Evolutionary conservation across 2,888 invertebrate species (phyloP).

Genomic region (Caradrina kadenii): DNA sequence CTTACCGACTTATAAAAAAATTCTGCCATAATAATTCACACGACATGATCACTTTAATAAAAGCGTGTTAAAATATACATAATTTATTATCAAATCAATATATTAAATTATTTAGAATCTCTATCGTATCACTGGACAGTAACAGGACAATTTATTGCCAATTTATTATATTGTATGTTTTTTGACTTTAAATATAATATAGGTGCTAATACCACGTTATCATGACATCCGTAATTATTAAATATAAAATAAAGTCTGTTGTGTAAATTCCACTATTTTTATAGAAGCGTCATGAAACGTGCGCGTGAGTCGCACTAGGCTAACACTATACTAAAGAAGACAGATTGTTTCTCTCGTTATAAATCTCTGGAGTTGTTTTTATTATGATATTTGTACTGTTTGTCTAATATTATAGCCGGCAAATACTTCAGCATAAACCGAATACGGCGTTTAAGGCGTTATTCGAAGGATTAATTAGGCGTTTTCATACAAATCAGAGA

Average conservation of each 20-base stretch:
- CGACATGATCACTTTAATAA: too few relatives aligned
- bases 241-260: background rate
- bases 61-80: background rate
- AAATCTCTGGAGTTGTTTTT: background rate
- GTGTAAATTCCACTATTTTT: background rate
- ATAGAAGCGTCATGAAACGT: background rate
- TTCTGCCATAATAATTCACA: too few relatives aligned
- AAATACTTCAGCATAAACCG: too few relatives aligned
- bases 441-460: too few relatives aligned
- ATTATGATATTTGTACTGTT: too few relatives aligned
- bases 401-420: too few relatives aligned
- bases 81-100: background rate
- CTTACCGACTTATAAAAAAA: too few relatives aligned
- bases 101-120: constrained; percentile 17
- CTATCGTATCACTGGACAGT: background rate
- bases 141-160: background rate
- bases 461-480: too few relatives aligned
- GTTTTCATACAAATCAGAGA: too few relatives aligned
- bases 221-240: background rate
- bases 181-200: constrained; percentile 11
- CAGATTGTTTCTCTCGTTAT: background rate
- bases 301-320: too few relatives aligned
- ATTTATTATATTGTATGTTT: constrained; percentile 2
- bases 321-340: background rate
- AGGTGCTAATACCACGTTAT: constrained; percentile 14